These are phyloP conservation scores for Tetraneura akinire DNA, from an alignment of 1,140 invertebrate genomes.

Conservation along the genomic window DNA sequence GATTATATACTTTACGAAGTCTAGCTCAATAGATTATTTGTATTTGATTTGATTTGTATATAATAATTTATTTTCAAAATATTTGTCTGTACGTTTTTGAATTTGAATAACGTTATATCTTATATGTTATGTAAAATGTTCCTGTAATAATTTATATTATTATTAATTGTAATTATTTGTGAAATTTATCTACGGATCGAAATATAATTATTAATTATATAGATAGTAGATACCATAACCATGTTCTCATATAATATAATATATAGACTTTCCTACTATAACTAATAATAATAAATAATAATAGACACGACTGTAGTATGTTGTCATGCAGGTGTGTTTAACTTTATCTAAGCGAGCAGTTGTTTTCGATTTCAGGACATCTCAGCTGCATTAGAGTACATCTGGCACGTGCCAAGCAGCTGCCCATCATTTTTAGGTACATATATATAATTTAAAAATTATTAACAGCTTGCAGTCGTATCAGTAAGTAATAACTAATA, in stretches of 20 bases:
- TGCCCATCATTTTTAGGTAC: conserved; percentile 1
- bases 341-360: conserved; percentile 6
- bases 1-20: neutral
- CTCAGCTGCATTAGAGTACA: conserved; percentile 41
- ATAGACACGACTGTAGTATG: too few species aligned
- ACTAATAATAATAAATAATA: too few species aligned
- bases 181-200: neutral
- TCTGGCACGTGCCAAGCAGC: conserved; percentile 48
- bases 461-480: conserved; percentile 35
- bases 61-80: conserved; percentile 5
- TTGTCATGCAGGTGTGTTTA: conserved; percentile 50
- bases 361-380: conserved; percentile 30
- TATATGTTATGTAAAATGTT: conserved; percentile 20
- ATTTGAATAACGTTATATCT: neutral
- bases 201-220: conserved; percentile 16
- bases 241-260: too few species aligned
- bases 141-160: conserved; percentile 16
- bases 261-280: too few species aligned
- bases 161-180: neutral
- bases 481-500: too few species aligned
- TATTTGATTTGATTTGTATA: too few species aligned
- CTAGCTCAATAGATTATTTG: conserved; percentile 23
- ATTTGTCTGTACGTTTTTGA: neutral
- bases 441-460: conserved; percentile 8
- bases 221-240: too few species aligned